Percentiles rank a stretch among this genome's conserved stretches.
These are phyloP conservation scores for Dromaius novaehollandiae DNA, from an alignment of 2,113 vertebrate species.

Conservation along the genomic window DNA sequence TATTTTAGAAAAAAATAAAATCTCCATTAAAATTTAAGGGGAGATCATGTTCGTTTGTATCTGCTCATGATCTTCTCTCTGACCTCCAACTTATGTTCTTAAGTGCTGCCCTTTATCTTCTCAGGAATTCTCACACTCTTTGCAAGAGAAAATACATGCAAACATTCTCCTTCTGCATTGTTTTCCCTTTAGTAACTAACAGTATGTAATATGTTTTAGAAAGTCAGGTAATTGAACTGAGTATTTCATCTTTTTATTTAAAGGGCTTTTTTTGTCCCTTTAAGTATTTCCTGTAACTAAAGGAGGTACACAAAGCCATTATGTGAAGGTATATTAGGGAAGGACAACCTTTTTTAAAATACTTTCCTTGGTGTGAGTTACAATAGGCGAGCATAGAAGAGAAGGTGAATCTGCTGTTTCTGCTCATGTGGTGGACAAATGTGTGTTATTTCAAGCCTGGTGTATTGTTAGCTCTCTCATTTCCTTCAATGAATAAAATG, in stretches of 20 bases:
- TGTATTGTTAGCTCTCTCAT: neutral
- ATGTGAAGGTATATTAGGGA: neutral
- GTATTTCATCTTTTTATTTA: neutral
- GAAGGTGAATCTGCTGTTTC: slow-evolving; percentile 12
- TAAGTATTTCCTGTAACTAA: neutral
- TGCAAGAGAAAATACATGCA: neutral
- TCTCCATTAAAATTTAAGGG: neutral
- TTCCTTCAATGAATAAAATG: neutral
- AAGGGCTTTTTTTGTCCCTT: neutral
- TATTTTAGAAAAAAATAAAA: neutral
- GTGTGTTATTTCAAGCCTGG: neutral
- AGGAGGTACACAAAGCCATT: neutral
- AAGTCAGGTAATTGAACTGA: neutral
- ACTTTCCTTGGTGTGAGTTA: neutral
- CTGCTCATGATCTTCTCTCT: neutral
- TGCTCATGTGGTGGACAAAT: neutral
- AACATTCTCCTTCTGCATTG: neutral
- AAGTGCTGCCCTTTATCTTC: neutral
- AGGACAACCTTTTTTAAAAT: neutral
- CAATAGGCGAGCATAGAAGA: neutral
- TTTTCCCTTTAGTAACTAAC: neutral
- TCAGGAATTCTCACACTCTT: neutral
- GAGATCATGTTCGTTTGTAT: neutral
- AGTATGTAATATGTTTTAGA: neutral
- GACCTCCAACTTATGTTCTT: neutral